Evolutionary conservation across 2,113 vertebrate species (phyloP).

Genomic region (Ondatra zibethicus): DNA sequence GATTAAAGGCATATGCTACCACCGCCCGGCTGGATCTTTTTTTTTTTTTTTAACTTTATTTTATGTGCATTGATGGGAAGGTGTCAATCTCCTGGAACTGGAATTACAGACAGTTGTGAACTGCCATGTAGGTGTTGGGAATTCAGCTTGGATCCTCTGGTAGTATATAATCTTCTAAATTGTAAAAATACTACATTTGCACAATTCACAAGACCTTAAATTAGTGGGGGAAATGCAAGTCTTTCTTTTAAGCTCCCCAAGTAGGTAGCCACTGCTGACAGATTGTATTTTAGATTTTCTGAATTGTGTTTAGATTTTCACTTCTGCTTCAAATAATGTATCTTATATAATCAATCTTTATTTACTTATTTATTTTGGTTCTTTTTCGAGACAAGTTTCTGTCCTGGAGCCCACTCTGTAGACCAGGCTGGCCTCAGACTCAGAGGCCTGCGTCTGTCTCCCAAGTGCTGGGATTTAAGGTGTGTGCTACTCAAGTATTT

Average conservation of each 20-base stretch:
- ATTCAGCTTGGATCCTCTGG: too few species aligned
- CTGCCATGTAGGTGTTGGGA: too few species aligned
- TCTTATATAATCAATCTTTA: not conserved
- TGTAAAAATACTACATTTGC: not conserved
- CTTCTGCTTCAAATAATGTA: not conserved
- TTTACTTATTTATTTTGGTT: not conserved
- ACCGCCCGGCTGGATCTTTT: too few species aligned
- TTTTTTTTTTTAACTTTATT: not conserved
- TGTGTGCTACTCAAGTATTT: not conserved
- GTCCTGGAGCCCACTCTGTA: not conserved
- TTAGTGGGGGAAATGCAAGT: not conserved
- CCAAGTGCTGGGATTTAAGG: not conserved
- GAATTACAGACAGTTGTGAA: too few species aligned
- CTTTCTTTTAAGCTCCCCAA: not conserved
- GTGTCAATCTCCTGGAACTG: too few species aligned
- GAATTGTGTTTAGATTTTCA: not conserved
- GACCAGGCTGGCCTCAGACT: not conserved
- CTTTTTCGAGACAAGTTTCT: not conserved
- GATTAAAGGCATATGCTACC: too few species aligned
- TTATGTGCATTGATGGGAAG: too few species aligned
- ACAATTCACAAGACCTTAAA: not conserved
- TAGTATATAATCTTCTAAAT: slow-evolving; percentile 8
- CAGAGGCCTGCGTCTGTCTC: not conserved
- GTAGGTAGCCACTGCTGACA: not conserved
- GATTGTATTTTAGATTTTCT: slow-evolving; percentile 8